Base-by-base conservation (phyloP, 2,888 invertebrate species). In the Autographa pulchrina region DNA sequence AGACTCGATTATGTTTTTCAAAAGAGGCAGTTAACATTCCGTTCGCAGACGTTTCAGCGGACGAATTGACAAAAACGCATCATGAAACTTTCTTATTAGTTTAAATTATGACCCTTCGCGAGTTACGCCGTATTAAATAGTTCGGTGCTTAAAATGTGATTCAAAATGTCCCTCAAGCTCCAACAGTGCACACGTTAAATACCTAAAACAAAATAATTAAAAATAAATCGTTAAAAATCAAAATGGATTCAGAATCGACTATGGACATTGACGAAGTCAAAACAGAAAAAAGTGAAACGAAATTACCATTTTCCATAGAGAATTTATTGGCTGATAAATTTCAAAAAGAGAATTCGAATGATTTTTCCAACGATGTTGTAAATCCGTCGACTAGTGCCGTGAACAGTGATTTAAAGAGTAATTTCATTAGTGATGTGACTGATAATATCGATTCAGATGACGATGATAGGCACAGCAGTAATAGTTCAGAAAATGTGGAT, bases 1-100 rank as follows among this genome's bases (percentile, higher is more conserved):
- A 83, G 80, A 77, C 80, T 75, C 86, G 86, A 87, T 90, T 89
- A 90, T 92, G 92, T 92, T 91, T 90, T 92, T 92, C 90, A 91
- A 91, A 91, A 90, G 90, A 90, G 90, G 88, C 89, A 91, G 93
- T 94, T 94, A 94, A 94, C 88, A 93, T 93, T 92, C 92, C 88
- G 88, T 85, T 84, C 87, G 80, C 88, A 78, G 91, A 90, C 90
- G 90, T 91, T 93, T 92, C 92, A 92, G 90, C 89, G 90, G 87
- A 85, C 90, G 93, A 92, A 94, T 94, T 94, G 95, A 95, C 94
- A 94, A 94, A 94, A 95, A 95, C 95, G 93, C 91, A 88, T 92
- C 93, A 92, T 91, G 91, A 89, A 90, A 86, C 82, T 88, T 90
- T 92, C 89, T 87, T 90, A 94, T 95, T 92, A 93, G 95, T 93